Evolutionary conservation across 2,113 vertebrate genomes (phyloP), one percentile per base, ranked within the genome.

Genomic region (Centropus bengalensis): DNA sequence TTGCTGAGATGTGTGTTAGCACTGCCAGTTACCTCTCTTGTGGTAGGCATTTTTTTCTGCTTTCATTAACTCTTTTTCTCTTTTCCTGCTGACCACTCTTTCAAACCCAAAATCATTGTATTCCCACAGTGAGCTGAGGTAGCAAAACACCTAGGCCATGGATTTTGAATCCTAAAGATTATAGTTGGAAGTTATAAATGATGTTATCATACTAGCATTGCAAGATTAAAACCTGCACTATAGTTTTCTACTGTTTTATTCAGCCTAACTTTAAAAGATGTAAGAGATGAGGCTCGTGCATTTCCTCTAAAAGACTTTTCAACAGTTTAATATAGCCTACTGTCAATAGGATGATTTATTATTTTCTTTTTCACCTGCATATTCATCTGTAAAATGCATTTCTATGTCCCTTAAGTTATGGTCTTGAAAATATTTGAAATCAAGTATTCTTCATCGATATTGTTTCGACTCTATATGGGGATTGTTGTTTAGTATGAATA

Each of bases 31-130:
- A 62, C 82, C 70, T 90, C 82, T 95, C 94, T 88, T 27, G 75
- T 7, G 56, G 78, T 76, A 97, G 23, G 27, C 33, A 91, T 36
- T 82, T 94, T 94, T 77, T 73, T 74, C 23, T 45, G 20, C 84
- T 97, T 97, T 97, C 88, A 96, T 96, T 96, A 96, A 95, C 77
- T 96, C 62, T 96, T 96, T 95, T 92, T 96, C 54, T 95, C 38
- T 97, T 97, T 97, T 94, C 74, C 80, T 94, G 90, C 81, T 93
- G 76, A 71, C 81, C 87, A 93, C 51, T 60, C 22, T 94, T 97
- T 94, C 82, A 89, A 49, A 83, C 51, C 82, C 82, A 92, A 71
- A 52, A 45, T 93, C 78, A 68, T 30, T 82, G 28, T 63, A 76
- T 75, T 95, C 28, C 38, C 87, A 80, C 68, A 82, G 82, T 63